Evolutionary conservation across 2,113 vertebrate genomes (phyloP).

Genomic region (Pterocles gutturalis): DNA sequence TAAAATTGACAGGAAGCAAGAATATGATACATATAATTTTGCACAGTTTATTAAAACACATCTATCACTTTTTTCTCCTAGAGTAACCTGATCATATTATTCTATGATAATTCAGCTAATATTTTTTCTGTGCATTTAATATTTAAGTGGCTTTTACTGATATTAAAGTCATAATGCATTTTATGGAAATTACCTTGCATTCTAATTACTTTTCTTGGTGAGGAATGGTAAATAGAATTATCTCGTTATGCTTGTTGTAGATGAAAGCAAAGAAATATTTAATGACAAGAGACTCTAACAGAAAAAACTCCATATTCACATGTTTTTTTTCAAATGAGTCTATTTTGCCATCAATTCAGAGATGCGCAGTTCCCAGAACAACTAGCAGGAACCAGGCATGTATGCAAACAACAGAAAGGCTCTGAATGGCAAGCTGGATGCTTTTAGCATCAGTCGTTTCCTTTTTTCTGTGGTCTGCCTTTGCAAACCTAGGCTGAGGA

Average conservation of each 20-base stretch:
- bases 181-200: conserved; percentile 71
- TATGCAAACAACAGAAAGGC: not conserved
- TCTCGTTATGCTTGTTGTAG: not conserved
- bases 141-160: conserved; percentile 79
- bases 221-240: conserved; percentile 10
- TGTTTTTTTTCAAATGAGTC: not conserved
- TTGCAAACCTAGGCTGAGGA: not conserved
- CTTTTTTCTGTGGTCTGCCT: not conserved
- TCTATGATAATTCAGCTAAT: conserved; percentile 82
- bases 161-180: conserved; percentile 82
- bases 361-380: rapidly evolving
- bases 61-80: conserved; percentile 72
- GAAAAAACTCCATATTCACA: not conserved
- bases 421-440: not conserved
- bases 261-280: conserved; percentile 1
- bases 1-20: conserved; percentile 90
- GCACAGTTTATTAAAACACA: conserved; percentile 87
- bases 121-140: conserved; percentile 80
- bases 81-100: conserved; percentile 81
- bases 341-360: not conserved
- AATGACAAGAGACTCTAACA: not conserved
- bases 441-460: not conserved
- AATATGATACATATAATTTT: conserved; percentile 81
- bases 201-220: conserved; percentile 74
- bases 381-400: not conserved